Conservation (phyloP, 92 coral and sea anemone species). For the Scolanthus callimorphus region DNA sequence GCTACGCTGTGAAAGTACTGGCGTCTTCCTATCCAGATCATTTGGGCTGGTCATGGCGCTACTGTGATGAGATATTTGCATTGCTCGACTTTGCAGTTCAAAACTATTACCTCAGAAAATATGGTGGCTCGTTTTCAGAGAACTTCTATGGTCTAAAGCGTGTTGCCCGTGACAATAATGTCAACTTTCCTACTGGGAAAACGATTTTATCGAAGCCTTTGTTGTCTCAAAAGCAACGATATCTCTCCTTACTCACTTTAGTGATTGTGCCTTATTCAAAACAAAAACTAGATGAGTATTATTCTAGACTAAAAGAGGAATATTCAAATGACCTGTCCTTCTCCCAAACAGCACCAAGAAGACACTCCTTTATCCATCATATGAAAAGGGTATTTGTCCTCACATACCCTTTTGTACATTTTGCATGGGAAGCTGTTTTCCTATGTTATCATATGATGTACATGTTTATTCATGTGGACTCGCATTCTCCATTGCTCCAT, state of each 20-base stretch:
- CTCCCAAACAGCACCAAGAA: conserved; percentile 34
- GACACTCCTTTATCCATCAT: conserved; percentile 50
- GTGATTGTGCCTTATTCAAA: conserved; percentile 79
- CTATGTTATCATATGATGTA: conserved; percentile 71
- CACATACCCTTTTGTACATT: conserved; percentile 79
- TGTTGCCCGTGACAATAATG: neutral
- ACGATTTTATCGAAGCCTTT: conserved; percentile 4
- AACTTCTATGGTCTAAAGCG: conserved; percentile 89
- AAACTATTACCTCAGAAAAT: conserved; percentile 74
- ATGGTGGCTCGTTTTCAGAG: conserved; percentile 89
- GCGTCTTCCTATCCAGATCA: conserved; percentile 80
- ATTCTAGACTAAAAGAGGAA: conserved; percentile 67
- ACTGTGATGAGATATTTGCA: conserved; percentile 76
- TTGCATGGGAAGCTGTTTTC: conserved; percentile 68
- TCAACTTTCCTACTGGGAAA: neutral
- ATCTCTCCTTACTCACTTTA: conserved; percentile 53
- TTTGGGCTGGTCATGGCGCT: conserved; percentile 78
- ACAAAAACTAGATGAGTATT: conserved; percentile 67
- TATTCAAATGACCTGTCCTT: conserved; percentile 19
- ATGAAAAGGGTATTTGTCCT: conserved; percentile 58
- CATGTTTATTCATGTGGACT: conserved; percentile 47
- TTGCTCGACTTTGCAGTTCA: conserved; percentile 64
- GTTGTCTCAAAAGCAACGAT: conserved; percentile 37
- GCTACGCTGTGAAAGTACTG: conserved; percentile 71
- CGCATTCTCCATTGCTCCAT: conserved; percentile 85